Percentiles rank a stretch among this genome's conserved stretches.
Evolutionary conservation across 1,140 invertebrate genomes (phyloP).

Genomic region (Phymorhynchus buccinoides): DNA sequence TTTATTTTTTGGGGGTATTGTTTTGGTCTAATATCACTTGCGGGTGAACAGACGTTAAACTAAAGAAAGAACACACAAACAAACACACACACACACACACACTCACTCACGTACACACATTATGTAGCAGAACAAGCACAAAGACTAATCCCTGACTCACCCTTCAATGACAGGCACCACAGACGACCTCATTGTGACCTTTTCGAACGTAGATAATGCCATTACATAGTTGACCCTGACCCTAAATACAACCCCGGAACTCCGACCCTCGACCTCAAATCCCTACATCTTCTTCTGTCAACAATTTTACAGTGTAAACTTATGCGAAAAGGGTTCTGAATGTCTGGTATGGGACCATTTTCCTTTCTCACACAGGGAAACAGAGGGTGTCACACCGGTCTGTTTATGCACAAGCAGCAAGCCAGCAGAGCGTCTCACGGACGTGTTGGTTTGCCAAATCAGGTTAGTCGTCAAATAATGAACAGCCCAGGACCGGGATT

Average conservation of each 20-base stretch:
- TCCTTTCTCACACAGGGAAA: neutral
- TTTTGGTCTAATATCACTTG: too few relatives aligned
- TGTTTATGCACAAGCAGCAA: neutral
- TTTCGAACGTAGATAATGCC: neutral
- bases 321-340: too few relatives aligned
- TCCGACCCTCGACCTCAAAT: neutral
- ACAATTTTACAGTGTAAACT: neutral
- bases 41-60: too few relatives aligned
- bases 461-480: conserved; percentile 2
- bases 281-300: too few relatives aligned
- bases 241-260: neutral
- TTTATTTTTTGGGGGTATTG: too few relatives aligned
- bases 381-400: neutral
- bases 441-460: neutral
- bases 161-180: neutral
- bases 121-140: too few relatives aligned
- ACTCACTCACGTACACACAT: too few relatives aligned
- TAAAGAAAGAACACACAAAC: too few relatives aligned
- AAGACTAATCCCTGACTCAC: neutral
- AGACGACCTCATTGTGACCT: neutral
- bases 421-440: neutral
- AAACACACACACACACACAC: too few relatives aligned
- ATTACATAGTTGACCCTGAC: neutral
- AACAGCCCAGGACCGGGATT: neutral
- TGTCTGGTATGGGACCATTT: neutral